Conservation (phyloP, 2,113 vertebrate genomes). For the Cercocebus atys region DNA sequence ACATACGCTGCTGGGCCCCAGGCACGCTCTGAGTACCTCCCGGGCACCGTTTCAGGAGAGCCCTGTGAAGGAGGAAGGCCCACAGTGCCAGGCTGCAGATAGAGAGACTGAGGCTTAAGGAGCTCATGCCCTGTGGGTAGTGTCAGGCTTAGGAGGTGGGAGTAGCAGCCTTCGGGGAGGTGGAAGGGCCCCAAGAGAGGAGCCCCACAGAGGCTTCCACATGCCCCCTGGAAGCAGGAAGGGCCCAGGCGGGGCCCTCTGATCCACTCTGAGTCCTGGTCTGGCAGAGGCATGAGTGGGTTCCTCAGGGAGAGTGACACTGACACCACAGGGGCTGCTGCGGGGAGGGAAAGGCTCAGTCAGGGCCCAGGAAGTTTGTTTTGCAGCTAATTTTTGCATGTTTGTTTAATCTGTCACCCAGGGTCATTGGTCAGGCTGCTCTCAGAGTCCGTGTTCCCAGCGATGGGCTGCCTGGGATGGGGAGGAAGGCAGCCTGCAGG, state of each 20-base stretch:
- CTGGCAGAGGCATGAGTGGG: not conserved
- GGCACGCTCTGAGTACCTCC: too few relatives aligned
- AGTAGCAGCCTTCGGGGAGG: not conserved
- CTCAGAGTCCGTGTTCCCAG: slow-evolving; percentile 62
- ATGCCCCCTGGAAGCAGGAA: not conserved
- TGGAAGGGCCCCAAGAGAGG: accelerated
- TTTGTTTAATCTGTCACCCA: slow-evolving; percentile 84
- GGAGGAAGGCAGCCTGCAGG: slow-evolving; percentile 70
- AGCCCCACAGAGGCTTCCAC: not conserved
- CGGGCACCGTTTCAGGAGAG: not conserved
- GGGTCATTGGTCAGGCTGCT: slow-evolving; percentile 76
- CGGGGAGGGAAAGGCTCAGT: not conserved
- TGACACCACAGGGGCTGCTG: accelerated
- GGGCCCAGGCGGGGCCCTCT: not conserved
- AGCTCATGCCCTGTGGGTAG: not conserved
- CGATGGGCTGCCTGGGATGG: slow-evolving; percentile 72
- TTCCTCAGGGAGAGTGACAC: accelerated
- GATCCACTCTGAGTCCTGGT: not conserved
- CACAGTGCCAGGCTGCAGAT: accelerated
- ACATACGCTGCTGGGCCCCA: accelerated
- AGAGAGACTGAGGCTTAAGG: not conserved
- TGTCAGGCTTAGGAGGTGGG: accelerated
- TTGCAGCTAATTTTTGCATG: slow-evolving; percentile 75
- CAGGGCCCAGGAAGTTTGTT: slow-evolving; percentile 55
- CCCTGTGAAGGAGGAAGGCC: accelerated